A percentile compares a stretch with the other conserved stretches of the same genome.
phyloP scores from a whole-genome alignment of 2,113 vertebrate genomes.

The Calypte anna region DNA sequence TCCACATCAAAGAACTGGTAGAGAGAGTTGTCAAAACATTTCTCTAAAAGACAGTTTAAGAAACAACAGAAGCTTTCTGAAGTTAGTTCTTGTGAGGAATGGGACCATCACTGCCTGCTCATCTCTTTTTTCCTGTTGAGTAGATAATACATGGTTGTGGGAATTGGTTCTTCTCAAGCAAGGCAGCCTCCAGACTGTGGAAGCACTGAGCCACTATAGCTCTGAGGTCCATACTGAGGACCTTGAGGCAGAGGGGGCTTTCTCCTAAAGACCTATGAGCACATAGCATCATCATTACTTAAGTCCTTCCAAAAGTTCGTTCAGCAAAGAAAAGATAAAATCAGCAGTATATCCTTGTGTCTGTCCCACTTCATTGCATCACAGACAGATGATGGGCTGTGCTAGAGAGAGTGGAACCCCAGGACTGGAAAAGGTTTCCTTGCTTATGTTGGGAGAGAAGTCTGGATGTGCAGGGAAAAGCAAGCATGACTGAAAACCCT shows the following conservation, averaged over 20 bases:
- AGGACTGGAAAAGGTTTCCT: neutral
- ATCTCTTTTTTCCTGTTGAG: neutral
- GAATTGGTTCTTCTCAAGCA: neutral
- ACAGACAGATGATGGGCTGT: neutral
- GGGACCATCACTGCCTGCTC: neutral
- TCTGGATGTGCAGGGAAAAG: neutral
- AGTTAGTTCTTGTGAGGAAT: neutral
- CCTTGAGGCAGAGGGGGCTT: neutral
- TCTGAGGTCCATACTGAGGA: neutral
- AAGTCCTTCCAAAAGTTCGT: neutral
- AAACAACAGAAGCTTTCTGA: neutral
- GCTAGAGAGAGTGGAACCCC: neutral
- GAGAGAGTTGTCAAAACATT: constrained; percentile 88
- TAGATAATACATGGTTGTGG: neutral
- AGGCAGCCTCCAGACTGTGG: neutral
- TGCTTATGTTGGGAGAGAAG: neutral
- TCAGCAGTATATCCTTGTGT: neutral
- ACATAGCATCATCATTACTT: neutral
- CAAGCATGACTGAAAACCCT: neutral
- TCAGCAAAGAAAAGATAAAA: neutral
- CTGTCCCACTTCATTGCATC: neutral
- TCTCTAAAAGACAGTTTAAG: constrained; percentile 74
- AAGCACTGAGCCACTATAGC: neutral
- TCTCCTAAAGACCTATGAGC: neutral
- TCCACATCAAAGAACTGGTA: constrained; percentile 82